Base-by-base conservation (phyloP, 2,888 invertebrate genomes). In the Iselma pallidipennis region DNA sequence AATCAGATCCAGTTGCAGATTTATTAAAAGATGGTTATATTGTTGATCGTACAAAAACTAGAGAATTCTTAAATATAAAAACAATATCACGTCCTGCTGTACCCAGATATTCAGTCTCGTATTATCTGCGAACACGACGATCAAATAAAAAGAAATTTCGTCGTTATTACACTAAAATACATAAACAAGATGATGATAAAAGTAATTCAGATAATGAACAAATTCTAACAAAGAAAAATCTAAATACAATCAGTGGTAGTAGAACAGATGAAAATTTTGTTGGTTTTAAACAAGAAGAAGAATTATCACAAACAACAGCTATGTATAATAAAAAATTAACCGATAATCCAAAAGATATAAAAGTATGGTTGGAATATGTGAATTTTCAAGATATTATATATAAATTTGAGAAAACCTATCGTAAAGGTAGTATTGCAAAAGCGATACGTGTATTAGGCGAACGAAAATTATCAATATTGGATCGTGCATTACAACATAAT, bases 21-120 rank as follows among this genome's bases (percentile, higher is more conserved):
- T 57, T 63, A 45, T 7, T 21, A 53, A 65, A 61, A 55, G 62
- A 66, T 16, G 58, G 59, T 56, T 76, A 69, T 65, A 59, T 29
- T 45, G 63, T 76, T 28, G 76, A 76, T 61, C 61, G 25, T 37
- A 68, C 49, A 49, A 78, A 83, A 51, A 87, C 87, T 48, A 81
- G 78, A 53, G 86, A 85, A 53, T 88, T 88, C 76, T 80, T 86
- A 49, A 81, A 81, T 1, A 85, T 90, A 2, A 80, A 84, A 31
- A 90, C 88, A 0, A 83, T 92, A 12, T 86, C 88, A 64, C 85
- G 86, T 57, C 88, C 89, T 1, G 85, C 86, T 0, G 84, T 87
- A 55, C 89, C 91, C 0, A 83, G 82, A 80, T 91, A 83, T 70
- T 66, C 57, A 60, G 61, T 75, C 31, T 67, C 69, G 56, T 73